phyloP scores from a whole-genome alignment of 2,888 invertebrate genomes.

The Dryomyza anilis region DNA sequence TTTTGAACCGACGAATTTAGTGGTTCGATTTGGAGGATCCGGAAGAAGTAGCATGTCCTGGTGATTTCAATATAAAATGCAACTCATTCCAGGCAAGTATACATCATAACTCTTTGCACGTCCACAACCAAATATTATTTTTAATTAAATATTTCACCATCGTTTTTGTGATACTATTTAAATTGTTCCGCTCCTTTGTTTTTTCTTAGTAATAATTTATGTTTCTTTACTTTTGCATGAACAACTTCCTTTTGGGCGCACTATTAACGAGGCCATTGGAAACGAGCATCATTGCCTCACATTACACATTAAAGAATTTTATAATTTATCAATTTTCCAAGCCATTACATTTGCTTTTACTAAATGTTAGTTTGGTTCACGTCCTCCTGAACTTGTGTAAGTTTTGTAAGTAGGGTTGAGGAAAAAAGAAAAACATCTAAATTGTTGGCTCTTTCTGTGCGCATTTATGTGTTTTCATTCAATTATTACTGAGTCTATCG shows the following conservation, averaged over 20 bases:
- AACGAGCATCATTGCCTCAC: not conserved
- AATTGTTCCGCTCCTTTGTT: not conserved
- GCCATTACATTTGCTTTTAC: constrained; percentile 50
- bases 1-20: constrained; percentile 55
- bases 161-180: too few species aligned
- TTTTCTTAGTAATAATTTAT: not conserved
- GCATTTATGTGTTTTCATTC: too few species aligned
- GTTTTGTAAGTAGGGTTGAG: too few species aligned
- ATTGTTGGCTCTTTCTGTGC: too few species aligned
- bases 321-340: constrained; percentile 57
- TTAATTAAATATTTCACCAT: not conserved
- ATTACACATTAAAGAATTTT: constrained; percentile 43
- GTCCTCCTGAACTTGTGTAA: too few species aligned
- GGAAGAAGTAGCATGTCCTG: constrained; percentile 74
- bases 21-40: constrained; percentile 88
- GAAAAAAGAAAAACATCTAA: too few species aligned
- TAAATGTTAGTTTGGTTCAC: not conserved
- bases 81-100: constrained; percentile 65
- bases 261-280: not conserved
- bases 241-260: not conserved
- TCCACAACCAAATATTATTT: not conserved
- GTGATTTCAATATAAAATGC: constrained; percentile 70
- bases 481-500: too few species aligned
- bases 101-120: not conserved
- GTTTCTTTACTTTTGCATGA: not conserved